Base-by-base conservation (phyloP, 2,888 invertebrate species). In the Busseola fusca region DNA sequence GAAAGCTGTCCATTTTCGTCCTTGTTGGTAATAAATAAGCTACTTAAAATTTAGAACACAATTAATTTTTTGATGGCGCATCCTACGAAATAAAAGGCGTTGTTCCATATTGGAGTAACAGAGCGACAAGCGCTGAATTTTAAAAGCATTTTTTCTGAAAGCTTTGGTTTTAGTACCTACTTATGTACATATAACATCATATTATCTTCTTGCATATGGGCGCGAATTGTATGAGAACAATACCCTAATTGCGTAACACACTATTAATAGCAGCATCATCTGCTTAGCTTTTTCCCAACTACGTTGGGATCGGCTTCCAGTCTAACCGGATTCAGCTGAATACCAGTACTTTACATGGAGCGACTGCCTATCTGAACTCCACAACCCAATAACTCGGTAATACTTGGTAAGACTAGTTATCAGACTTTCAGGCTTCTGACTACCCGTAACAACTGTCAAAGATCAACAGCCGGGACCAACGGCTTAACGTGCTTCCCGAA, bases 101-200 rank as follows among this genome's bases (percentile, higher is more conserved):
- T 71, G 42, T 72, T 62, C 30, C 45, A 37, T 56, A 50, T 64
- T 42, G 58, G 58, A 66, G 65, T 27, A 62, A 74, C 48, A 58
- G 37, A 34, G 56, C 56, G 70, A 60, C 75, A 40, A 27, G 59
- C 54, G 50, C 50, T 64, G 75, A 71, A 75, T 76, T 76, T 75
- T 42, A 56, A 76, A 75, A 71, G 54, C 76, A 50, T 71, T 37
- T 34, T 69, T 74, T 74, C 50, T 71, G 64, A 42, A 42, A 50
- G 64, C 50, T 50, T 64, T 64, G 54, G 48, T 75, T 64, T 60
- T 54, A 64, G 34, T 75, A 48, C 21, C 54, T 56, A 71, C 45
- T 54, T 56, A 63, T 18, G 56, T 64, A 63, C 21, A 64, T 64
- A 27, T 27, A 64, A 58, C n/a, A 45, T 48, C 54, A 54, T n/a